phyloP scores from a whole-genome alignment of 2,888 invertebrate genomes.

The Nomada goodeniana region DNA sequence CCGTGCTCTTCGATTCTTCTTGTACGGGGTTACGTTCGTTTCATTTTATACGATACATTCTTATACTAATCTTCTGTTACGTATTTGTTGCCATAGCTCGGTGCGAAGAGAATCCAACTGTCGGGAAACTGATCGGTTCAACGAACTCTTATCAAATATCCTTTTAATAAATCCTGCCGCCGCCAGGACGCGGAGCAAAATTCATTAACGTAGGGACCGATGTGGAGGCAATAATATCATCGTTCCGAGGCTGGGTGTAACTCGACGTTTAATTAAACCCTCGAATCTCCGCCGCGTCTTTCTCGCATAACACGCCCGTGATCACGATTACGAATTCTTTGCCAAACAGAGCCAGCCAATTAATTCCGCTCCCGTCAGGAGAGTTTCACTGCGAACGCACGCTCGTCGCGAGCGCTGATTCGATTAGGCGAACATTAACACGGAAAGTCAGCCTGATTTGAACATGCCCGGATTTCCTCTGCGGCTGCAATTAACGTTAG shows the following conservation, averaged over 20 bases:
- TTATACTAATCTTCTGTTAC: no score
- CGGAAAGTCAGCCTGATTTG: neutral
- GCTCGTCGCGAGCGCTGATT: slow-evolving; percentile 16
- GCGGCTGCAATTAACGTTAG: slow-evolving; percentile 11
- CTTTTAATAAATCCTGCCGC: slow-evolving; percentile 18
- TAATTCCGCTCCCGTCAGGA: slow-evolving; percentile 22
- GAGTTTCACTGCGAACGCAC: slow-evolving; percentile 32
- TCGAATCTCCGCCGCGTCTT: slow-evolving; percentile 29
- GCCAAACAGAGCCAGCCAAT: slow-evolving; percentile 34
- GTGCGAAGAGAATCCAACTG: neutral
- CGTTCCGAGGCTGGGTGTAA: slow-evolving; percentile 34
- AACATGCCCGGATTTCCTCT: slow-evolving; percentile 5
- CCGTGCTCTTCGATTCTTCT: no score
- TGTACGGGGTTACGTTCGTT: no score
- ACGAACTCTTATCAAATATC: neutral
- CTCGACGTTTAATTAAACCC: slow-evolving; percentile 56
- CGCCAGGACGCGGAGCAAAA: slow-evolving; percentile 20
- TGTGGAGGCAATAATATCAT: slow-evolving; percentile 49
- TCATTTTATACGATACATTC: no score
- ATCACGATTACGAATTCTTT: slow-evolving; percentile 39
- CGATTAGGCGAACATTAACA: slow-evolving; percentile 18
- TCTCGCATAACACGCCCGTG: neutral
- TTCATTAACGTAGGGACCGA: slow-evolving; percentile 37
- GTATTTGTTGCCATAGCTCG: no score
- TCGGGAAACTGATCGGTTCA: neutral